Percentiles rank a stretch among this genome's conserved stretches.
Conservation (phyloP, 2,888 invertebrate species). For the Drosophila paracracens region DNA sequence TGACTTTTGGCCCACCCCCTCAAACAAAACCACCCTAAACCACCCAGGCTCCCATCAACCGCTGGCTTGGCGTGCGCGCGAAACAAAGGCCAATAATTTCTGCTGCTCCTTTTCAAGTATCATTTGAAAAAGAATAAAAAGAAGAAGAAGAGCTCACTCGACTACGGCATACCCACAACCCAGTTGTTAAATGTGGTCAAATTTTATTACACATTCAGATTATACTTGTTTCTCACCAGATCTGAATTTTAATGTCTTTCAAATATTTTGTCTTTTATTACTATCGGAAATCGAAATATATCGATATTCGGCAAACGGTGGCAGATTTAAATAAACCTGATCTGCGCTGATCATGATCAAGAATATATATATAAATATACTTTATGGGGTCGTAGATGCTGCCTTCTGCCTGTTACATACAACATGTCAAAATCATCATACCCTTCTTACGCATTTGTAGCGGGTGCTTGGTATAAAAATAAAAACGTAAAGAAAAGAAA, state of each 20-base stretch:
- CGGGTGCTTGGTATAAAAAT: background rate
- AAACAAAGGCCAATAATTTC: slow-evolving; percentile 64
- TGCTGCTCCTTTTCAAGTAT: slow-evolving; percentile 57
- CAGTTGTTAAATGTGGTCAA: background rate
- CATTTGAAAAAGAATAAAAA: slow-evolving; percentile 25
- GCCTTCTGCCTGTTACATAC: background rate
- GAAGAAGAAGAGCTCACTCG: background rate
- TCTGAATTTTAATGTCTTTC: background rate
- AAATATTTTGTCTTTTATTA: background rate
- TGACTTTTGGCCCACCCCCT: slow-evolving; percentile 30
- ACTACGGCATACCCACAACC: background rate
- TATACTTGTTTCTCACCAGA: background rate
- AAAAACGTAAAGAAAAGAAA: slow-evolving; percentile 5
- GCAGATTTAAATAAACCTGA: background rate
- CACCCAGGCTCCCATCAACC: background rate
- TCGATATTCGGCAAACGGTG: background rate
- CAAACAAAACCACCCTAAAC: background rate
- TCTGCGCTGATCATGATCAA: background rate
- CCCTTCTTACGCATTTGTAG: background rate
- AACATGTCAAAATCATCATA: background rate
- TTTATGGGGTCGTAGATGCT: background rate
- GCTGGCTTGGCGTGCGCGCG: slow-evolving; percentile 25
- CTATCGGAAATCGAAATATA: background rate
- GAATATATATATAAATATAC: background rate
- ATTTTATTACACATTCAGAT: background rate